Percentiles rank a stretch among this genome's conserved stretches.
These are phyloP conservation scores for Zaprionus taronus DNA, from an alignment of 1,140 invertebrate species.

Conservation along the genomic window DNA sequence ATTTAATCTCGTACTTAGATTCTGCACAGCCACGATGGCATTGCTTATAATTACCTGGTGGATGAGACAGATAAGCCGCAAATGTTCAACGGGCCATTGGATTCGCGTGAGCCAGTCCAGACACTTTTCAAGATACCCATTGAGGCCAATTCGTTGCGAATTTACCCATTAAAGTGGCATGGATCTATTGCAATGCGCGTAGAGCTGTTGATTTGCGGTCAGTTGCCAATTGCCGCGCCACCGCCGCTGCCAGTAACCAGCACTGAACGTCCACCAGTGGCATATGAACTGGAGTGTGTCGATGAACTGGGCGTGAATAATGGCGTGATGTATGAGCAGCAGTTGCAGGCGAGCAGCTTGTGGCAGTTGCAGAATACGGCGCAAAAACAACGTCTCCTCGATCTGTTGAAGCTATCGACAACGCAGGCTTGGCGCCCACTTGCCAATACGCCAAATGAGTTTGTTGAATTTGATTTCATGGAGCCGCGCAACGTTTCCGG, in stretches of 20 bases:
- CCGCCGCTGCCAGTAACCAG: constrained; percentile 40
- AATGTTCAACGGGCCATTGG: constrained; percentile 90
- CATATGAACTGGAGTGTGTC: constrained; percentile 84
- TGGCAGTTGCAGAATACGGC: constrained; percentile 57
- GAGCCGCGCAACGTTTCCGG: constrained; percentile 91
- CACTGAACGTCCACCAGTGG: constrained; percentile 48
- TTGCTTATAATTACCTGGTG: constrained; percentile 86
- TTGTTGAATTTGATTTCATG: constrained; percentile 90
- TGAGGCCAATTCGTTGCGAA: constrained; percentile 89
- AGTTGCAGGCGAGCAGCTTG: constrained; percentile 85
- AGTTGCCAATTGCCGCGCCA: constrained; percentile 19
- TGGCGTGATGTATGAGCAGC: constrained; percentile 85
- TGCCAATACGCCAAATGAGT: constrained; percentile 88
- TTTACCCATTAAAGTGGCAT: constrained; percentile 91
- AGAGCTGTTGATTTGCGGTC: constrained; percentile 90
- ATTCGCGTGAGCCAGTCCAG: constrained; percentile 86
- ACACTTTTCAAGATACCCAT: constrained; percentile 89
- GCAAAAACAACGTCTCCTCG: constrained; percentile 61
- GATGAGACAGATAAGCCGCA: constrained; percentile 83
- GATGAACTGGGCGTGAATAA: constrained; percentile 89
- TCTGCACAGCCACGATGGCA: constrained; percentile 88
- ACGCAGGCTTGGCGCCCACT: constrained; percentile 87
- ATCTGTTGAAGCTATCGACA: constrained; percentile 85
- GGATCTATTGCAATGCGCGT: constrained; percentile 89
- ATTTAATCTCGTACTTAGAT: constrained; percentile 75